Base-by-base conservation (phyloP, 2,888 invertebrate species). In the Invenusta paracnida region DNA sequence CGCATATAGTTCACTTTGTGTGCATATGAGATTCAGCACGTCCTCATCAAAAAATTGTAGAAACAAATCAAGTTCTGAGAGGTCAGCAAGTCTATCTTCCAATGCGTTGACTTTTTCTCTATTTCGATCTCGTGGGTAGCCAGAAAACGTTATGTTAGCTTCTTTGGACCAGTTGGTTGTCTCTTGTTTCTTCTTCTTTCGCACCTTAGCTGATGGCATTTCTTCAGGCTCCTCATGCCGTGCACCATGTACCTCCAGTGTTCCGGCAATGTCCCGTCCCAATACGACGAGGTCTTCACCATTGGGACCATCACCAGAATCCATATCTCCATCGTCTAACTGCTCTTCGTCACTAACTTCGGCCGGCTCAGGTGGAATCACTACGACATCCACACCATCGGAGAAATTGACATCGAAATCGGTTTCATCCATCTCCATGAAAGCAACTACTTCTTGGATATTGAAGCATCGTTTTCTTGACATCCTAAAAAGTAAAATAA, bases 391-490 rank as follows among this genome's bases (percentile, higher is more conserved):
- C 2, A 73, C 23, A n/a, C 73, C 73, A 23, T 73, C 5, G 73
- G 11, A 73, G 73, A 13, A 13, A 73, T 25, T n/a, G n/a, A n/a
- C n/a, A n/a, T n/a, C n/a, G 23, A 73, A 73, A 13, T 73, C 73
- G 2, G 5, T 23, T 13, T 73, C 73, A 2, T 73, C 73, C 73
- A 73, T 73, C 23, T 73, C 73, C 2, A 73, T 23, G 5, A 5
- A 23, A 73, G 73, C 73, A 73, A 73, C 25, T 73, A 23, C 73
- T 23, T 73, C 73, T 73, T 73, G n/a, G n/a, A n/a, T n/a, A n/a
- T n/a, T n/a, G n/a, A n/a, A n/a, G n/a, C n/a, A n/a, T n/a, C n/a
- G n/a, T n/a, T n/a, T n/a, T n/a, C n/a, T n/a, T n/a, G n/a, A n/a
- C n/a, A n/a, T n/a, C n/a, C n/a, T n/a, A n/a, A n/a, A n/a, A n/a